Base-by-base conservation (phyloP, 2,797 vertebrate genomes). In the Poeciliopsis paucimaculata region DNA sequence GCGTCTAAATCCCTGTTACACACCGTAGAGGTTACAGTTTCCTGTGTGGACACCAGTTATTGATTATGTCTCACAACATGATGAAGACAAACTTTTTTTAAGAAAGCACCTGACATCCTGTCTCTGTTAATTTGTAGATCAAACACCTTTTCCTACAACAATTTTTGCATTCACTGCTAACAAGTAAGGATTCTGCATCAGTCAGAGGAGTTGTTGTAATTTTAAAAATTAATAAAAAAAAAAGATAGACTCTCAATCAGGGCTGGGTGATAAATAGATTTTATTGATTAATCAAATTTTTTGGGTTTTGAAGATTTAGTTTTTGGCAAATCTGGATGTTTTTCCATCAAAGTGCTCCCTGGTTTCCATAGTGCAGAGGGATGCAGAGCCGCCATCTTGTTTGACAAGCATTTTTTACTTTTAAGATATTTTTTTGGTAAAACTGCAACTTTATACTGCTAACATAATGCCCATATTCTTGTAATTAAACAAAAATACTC, bases 1-100 rank as follows among this genome's bases (percentile, higher is more conserved):
- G 93, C 84, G 74, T 91, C 89, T 92, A 91, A 86, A 88, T 87
- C 89, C 73, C 90, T 87, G 72, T 93, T 92, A 87, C 86, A 80
- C 77, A 86, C 85, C 9, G 77, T 68, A 73, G 86, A 78, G 75
- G 89, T 83, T 77, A 77, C 90, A 79, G 90, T 84, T 64, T 93
- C 94, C 95, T 96, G 95, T 88, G 86, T 91, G 90, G 91, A 94
- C 87, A 94, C 79, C 89, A 94, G 87, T 78, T 80, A 90, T 90
- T 77, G 71, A 78, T 75, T 72, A 68, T 79, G 75, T 84, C 62
- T 84, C 64, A 68, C 43, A 80, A 78, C 20, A 78, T 15, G 73
- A 13, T 18, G 70, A 41, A 77, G 60, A 74, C 71, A 55, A 76
- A 41, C 39, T n/a, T 16, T 77, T 43, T n/a, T 60, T 5, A n/a